phyloP scores from a whole-genome alignment of 2,797 vertebrate genomes.

The Alcedo atthis region DNA sequence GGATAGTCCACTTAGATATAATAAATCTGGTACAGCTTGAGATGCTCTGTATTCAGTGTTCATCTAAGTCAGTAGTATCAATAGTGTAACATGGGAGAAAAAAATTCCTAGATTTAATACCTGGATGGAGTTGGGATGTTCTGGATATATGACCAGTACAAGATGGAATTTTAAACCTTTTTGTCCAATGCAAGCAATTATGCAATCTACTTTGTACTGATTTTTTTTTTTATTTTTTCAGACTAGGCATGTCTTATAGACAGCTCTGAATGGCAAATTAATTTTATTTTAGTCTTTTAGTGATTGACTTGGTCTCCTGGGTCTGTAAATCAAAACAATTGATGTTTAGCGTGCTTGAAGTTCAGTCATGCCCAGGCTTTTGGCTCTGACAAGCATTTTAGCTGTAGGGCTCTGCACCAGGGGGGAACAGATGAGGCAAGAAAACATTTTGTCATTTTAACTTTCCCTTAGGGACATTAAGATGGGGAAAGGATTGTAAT shows the following conservation, averaged over 20 bases:
- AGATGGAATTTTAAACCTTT: neutral
- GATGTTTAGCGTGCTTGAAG: conserved; percentile 21
- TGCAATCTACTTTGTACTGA: neutral
- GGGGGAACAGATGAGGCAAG: neutral
- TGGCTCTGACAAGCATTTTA: neutral
- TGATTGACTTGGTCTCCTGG: conserved; percentile 9
- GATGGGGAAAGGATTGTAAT: neutral
- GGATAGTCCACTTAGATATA: neutral
- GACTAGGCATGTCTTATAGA: neutral
- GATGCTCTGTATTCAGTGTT: neutral
- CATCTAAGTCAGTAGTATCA: neutral
- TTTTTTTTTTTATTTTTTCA: neutral
- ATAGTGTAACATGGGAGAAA: fast-evolving
- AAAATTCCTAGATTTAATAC: neutral
- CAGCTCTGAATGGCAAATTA: conserved; percentile 34
- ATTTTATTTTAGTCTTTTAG: conserved; percentile 19
- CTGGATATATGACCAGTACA: neutral
- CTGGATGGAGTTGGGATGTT: neutral
- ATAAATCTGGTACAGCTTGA: neutral
- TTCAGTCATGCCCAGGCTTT: neutral
- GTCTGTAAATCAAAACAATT: conserved; percentile 40
- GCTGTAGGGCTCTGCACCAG: neutral
- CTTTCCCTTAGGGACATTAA: neutral
- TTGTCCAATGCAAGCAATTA: neutral
- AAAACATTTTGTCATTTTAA: neutral